phyloP scores from a whole-genome alignment of 1,140 invertebrate genomes.

The Melitaea cinxia region DNA sequence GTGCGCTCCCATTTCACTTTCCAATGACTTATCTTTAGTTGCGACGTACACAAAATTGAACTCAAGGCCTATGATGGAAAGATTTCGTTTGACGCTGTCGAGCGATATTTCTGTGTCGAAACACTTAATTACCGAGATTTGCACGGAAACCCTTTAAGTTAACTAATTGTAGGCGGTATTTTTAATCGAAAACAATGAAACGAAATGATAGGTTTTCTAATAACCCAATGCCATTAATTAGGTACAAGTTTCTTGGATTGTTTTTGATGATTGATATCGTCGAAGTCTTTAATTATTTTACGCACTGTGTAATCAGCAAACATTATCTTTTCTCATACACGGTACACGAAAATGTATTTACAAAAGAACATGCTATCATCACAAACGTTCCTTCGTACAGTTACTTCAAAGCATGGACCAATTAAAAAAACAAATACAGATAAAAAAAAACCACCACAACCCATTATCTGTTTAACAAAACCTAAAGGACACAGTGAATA shows the following conservation, averaged over 20 bases:
- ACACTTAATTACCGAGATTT: slow-evolving; percentile 76
- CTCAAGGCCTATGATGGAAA: slow-evolving; percentile 32
- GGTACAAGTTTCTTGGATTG: too few species aligned
- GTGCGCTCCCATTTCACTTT: slow-evolving; percentile 79
- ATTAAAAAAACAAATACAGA: background rate
- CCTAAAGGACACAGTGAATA: slow-evolving; percentile 10
- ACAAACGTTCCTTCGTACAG: too few species aligned
- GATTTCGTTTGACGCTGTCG: slow-evolving; percentile 20
- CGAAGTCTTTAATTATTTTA: too few species aligned
- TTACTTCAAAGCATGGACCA: background rate
- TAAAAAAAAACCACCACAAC: background rate
- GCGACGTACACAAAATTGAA: slow-evolving; percentile 42
- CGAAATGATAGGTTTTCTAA: background rate
- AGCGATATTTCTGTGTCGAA: slow-evolving; percentile 40
- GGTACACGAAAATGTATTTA: too few species aligned
- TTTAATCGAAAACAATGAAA: background rate
- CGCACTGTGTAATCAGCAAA: too few species aligned
- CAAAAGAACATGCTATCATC: too few species aligned
- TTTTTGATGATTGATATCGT: too few species aligned
- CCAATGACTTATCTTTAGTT: slow-evolving; percentile 68
- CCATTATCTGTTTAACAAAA: background rate
- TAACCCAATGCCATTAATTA: too few species aligned
- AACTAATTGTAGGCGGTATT: slow-evolving; percentile 58
- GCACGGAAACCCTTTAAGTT: slow-evolving; percentile 73
- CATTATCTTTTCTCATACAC: too few species aligned